These are phyloP conservation scores for Bombyx huttoni DNA, from an alignment of 2,888 invertebrate species.

Conservation along the genomic window DNA sequence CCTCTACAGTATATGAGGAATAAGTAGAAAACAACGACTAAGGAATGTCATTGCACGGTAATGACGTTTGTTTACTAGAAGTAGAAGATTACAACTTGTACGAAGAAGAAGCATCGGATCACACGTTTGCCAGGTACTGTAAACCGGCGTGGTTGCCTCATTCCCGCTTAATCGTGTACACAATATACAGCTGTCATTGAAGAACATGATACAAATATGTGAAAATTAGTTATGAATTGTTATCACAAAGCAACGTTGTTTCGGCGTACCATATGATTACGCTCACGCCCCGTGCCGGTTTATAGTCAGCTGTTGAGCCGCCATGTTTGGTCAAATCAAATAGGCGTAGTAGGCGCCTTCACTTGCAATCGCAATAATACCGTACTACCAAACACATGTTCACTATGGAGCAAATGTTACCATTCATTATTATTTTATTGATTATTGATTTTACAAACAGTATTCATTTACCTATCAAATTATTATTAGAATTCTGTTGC, in stretches of 20 bases:
- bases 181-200: neutral
- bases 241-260: slow-evolving; percentile 6
- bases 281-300: slow-evolving; percentile 63
- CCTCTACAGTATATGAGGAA: slow-evolving; percentile 38
- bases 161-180: slow-evolving; percentile 12
- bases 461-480: neutral
- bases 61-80: slow-evolving; percentile 70
- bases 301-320: slow-evolving; percentile 72
- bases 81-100: slow-evolving; percentile 69
- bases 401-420: slow-evolving; percentile 26
- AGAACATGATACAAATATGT: neutral
- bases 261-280: slow-evolving; percentile 41
- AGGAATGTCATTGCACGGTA: slow-evolving; percentile 71
- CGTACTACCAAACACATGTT: slow-evolving; percentile 39
- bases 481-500: neutral
- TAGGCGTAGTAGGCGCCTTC: slow-evolving; percentile 64
- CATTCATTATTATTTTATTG: slow-evolving; percentile 26
- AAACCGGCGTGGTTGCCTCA: slow-evolving; percentile 61
- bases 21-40: slow-evolving; percentile 32
- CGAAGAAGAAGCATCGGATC: slow-evolving; percentile 70
- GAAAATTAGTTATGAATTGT: slow-evolving; percentile 3
- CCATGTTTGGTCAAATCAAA: slow-evolving; percentile 69
- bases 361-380: slow-evolving; percentile 25
- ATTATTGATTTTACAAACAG: neutral
- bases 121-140: slow-evolving; percentile 66